Base-by-base conservation (phyloP, 2,888 invertebrate genomes). In the Melanargia galathea region DNA sequence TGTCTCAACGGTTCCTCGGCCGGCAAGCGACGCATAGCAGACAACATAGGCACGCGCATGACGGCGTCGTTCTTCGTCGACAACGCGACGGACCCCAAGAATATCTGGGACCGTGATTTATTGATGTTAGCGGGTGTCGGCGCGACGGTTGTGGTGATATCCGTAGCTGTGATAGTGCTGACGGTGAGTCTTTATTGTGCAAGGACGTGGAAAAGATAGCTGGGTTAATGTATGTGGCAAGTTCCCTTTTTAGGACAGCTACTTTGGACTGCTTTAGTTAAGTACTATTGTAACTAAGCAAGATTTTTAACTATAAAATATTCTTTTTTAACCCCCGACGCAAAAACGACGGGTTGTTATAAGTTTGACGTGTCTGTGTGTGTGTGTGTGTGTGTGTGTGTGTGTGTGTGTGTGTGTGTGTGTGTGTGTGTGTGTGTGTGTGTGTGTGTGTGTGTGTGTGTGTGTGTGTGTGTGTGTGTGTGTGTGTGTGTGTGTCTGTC, bases 1-100 rank as follows among this genome's bases (percentile, higher is more conserved):
- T 95, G 95, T 80, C 92, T 94, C 70, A 94, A 94, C 80, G 93
- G 93, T 2, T 94, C 95, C 20, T 94, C 95, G 40, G 95, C 95
- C 38, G 95, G 95, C 7, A 95, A 95, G 76, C 91, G 95, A 48
- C 92, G 95, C 68, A 95, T 95, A 68, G 93, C 94, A 18, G 93
- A 93, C 57, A 90, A 85, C 70, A 78, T 88, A 56, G 76, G 85
- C 13, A 77, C 85, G 5, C 86, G 80, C 58, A 79, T 89, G 63
- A 84, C 87, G 0, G 82, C 85, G 0, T 83, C 90, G 3, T 85
- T 81, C 75, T 84, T 83, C 71, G 82, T 90, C 48, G 84, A 85
- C 63, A 83, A 84, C 22, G 72, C 82, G 1, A 82, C 81, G 16
- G 80, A 79, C 40, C 72, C 79, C 2, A 70, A 77, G n/a, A 78